phyloP scores from a whole-genome alignment of 2,113 vertebrate genomes.

The Elachura formosa region DNA sequence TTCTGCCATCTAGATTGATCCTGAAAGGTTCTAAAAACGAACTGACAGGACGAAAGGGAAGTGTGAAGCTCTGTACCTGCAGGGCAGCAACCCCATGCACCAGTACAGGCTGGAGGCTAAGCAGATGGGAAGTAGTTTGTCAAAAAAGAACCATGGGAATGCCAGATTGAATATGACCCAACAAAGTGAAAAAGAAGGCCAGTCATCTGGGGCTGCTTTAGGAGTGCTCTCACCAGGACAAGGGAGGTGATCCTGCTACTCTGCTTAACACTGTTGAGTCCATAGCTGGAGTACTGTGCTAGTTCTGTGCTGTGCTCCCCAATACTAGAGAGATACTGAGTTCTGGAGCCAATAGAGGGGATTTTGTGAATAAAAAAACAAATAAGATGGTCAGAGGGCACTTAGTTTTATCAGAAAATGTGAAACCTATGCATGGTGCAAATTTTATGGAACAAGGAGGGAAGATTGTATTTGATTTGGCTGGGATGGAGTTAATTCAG shows the following conservation, averaged over 20 bases:
- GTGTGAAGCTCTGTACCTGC: neutral
- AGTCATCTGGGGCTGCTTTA: neutral
- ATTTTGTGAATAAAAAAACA: neutral
- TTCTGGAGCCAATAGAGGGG: neutral
- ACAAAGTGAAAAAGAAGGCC: neutral
- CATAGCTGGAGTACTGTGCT: neutral
- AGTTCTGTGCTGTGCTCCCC: neutral
- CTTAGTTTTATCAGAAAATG: neutral
- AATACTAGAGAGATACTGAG: neutral
- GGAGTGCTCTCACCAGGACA: neutral
- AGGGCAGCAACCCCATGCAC: neutral
- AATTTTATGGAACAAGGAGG: neutral
- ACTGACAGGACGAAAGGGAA: neutral
- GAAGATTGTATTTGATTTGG: neutral
- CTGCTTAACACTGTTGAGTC: neutral
- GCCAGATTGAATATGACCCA: neutral
- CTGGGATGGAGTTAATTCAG: neutral
- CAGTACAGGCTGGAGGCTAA: neutral
- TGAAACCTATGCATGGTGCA: neutral
- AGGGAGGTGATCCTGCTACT: neutral
- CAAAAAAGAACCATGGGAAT: neutral
- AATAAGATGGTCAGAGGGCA: neutral
- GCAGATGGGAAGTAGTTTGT: neutral
- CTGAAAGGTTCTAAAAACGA: neutral
- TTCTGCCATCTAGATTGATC: neutral